A percentile compares a stretch with the other conserved stretches of the same genome.
Conservation (phyloP, 2,113 vertebrate species). For the Dryoscopus gambensis region DNA sequence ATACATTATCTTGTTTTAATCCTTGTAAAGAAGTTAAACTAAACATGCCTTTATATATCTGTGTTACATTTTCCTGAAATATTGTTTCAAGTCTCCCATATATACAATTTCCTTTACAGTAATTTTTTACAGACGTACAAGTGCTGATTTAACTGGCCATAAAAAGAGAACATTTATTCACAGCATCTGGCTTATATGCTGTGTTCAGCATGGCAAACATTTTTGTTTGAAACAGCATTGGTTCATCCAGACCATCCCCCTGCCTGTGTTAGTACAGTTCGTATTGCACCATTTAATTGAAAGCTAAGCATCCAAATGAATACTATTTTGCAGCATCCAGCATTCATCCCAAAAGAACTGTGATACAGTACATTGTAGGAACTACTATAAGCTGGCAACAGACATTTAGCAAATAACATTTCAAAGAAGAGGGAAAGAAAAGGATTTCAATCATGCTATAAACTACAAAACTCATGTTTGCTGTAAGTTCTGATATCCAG, state of each 20-base stretch:
- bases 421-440: neutral
- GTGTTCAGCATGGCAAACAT: neutral
- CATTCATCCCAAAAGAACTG: neutral
- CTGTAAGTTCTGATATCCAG: neutral
- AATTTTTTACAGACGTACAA: slow-evolving; percentile 32
- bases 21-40: slow-evolving; percentile 7
- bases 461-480: neutral
- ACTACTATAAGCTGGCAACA: neutral
- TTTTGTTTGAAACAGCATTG: neutral
- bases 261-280: neutral
- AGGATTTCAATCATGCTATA: neutral
- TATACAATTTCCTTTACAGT: slow-evolving; percentile 14
- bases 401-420: neutral
- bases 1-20: slow-evolving; percentile 5
- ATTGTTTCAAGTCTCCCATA: neutral
- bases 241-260: neutral
- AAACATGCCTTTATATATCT: neutral
- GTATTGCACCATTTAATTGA: neutral
- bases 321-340: neutral
- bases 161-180: slow-evolving; percentile 40
- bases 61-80: neutral
- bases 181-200: neutral
- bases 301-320: slow-evolving; percentile 23
- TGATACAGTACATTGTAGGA: neutral
- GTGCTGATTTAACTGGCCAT: slow-evolving; percentile 24